phyloP scores from a whole-genome alignment of 2,113 vertebrate genomes.

The Brachyistius frenatus region DNA sequence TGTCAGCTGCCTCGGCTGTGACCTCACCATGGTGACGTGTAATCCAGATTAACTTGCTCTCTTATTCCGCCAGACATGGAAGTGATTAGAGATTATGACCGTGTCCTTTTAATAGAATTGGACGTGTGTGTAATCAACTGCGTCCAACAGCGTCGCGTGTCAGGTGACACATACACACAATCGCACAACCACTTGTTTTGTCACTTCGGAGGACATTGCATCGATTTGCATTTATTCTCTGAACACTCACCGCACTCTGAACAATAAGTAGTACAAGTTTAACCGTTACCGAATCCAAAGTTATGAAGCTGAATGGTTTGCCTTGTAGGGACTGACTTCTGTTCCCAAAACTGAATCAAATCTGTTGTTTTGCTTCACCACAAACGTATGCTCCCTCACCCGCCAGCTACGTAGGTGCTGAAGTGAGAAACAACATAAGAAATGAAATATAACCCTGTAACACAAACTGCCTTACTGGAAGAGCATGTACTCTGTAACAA shows the following conservation, averaged over 20 bases:
- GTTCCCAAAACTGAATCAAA: constrained; percentile 9
- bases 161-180: constrained; percentile 59
- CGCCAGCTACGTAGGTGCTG: no score
- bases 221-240: constrained; percentile 25
- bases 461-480: background rate
- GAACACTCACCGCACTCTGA: background rate
- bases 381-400: no score
- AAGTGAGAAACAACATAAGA: no score
- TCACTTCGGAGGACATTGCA: constrained; percentile 10
- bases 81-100: constrained; percentile 81
- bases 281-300: constrained; percentile 4
- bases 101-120: constrained; percentile 75
- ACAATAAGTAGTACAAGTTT: background rate
- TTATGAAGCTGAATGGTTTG: background rate
- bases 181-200: constrained; percentile 38
- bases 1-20: constrained; percentile 57
- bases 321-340: background rate
- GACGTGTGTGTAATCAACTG: constrained; percentile 69
- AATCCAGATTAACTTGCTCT: constrained; percentile 81
- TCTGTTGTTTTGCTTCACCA: no score
- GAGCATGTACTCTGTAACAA: background rate
- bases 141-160: constrained; percentile 40
- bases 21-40: constrained; percentile 73
- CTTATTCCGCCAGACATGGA: constrained; percentile 75
- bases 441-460: no score